Conservation (phyloP, 2,113 vertebrate species). For the Microcebus murinus region DNA sequence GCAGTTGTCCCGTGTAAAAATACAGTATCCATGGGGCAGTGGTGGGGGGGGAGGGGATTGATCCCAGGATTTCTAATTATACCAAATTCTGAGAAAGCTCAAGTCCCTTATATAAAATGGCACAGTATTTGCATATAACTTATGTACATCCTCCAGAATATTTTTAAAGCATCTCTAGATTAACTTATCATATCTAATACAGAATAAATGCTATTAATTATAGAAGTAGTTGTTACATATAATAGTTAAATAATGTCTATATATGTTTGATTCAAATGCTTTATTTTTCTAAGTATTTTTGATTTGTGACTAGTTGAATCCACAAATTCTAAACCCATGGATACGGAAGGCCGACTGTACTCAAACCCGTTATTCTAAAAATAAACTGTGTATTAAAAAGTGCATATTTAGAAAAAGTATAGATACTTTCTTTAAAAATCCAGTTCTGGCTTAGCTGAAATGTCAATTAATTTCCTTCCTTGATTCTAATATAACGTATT, state of each 20-base stretch:
- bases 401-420: background rate
- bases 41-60: no score
- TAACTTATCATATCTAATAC: background rate
- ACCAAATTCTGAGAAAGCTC: background rate
- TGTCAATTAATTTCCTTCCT: background rate
- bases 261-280: background rate
- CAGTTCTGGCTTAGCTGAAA: background rate
- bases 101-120: background rate
- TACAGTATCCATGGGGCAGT: background rate
- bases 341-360: background rate
- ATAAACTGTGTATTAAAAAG: conserved; percentile 1
- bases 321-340: background rate
- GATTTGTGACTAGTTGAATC: background rate
- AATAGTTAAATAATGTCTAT: background rate
- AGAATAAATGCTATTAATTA: background rate
- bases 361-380: conserved; percentile 3
- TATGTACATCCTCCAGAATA: background rate
- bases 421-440: conserved; percentile 29
- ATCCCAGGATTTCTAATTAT: background rate
- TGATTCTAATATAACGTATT: conserved; percentile 29
- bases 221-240: background rate
- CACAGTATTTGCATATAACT: background rate
- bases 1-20: background rate
- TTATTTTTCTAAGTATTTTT: background rate
- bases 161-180: background rate